Percentiles rank a stretch among this genome's conserved stretches.
phyloP scores from a whole-genome alignment of 2,797 vertebrate species.

The Avahi laniger region DNA sequence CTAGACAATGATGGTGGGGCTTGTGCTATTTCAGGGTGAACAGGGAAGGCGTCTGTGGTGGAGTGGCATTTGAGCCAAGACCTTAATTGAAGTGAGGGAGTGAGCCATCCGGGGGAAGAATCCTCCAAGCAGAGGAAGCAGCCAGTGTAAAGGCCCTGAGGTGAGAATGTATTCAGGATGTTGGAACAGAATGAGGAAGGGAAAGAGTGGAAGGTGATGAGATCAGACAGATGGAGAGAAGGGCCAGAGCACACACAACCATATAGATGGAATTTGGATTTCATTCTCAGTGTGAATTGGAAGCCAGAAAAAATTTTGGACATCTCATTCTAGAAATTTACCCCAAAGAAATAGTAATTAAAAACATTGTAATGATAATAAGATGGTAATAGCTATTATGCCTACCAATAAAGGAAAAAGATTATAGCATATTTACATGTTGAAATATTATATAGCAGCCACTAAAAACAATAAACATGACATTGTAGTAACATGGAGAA shows the following conservation, averaged over 20 bases:
- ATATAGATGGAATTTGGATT: background rate
- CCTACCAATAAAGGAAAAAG: background rate
- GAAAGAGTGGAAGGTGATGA: background rate
- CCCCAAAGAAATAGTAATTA: background rate
- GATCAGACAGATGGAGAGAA: background rate
- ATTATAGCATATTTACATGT: background rate
- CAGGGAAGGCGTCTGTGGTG: background rate
- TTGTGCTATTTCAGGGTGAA: background rate
- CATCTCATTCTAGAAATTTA: conserved; percentile 13
- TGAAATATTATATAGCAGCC: background rate
- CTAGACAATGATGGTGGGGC: background rate
- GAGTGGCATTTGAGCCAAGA: background rate
- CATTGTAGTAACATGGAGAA: background rate
- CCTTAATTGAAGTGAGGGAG: background rate
- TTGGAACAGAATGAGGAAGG: background rate
- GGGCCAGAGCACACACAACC: background rate
- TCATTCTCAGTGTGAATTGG: background rate
- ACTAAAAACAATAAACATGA: background rate
- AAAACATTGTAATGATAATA: background rate
- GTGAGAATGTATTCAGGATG: background rate
- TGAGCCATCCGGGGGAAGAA: background rate
- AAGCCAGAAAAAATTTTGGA: background rate
- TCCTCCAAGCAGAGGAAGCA: background rate
- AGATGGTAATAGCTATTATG: background rate
- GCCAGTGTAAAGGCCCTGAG: background rate